Conservation (phyloP, 64 coral and sea anemone species). For the Pocillopora verrucosa region DNA sequence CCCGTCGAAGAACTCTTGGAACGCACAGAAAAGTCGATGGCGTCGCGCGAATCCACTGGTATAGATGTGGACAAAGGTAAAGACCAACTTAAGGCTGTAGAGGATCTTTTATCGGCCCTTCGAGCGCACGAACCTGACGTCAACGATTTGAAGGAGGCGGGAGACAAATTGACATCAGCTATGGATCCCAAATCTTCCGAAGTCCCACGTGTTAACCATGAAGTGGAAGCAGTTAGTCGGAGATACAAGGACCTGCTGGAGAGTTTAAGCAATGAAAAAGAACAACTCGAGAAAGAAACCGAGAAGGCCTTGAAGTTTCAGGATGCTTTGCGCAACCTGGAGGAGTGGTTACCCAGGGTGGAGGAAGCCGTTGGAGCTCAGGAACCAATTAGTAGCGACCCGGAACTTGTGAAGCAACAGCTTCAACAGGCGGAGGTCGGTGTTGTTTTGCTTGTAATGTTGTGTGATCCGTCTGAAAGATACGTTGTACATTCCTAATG, state of each 20-base stretch:
- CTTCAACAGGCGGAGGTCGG: conserved; percentile 87
- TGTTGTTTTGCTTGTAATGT: background rate
- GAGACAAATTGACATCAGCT: conserved; percentile 46
- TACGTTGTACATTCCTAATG: too few species aligned
- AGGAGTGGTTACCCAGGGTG: conserved; percentile 78
- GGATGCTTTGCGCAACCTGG: conserved; percentile 69
- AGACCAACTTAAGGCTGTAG: conserved; percentile 51
- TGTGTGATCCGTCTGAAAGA: background rate
- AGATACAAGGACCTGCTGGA: conserved; percentile 67
- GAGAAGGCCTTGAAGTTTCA: conserved; percentile 81
- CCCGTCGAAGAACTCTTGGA: conserved; percentile 70
- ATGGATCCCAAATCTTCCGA: conserved; percentile 74
- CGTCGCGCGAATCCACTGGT: conserved; percentile 57
- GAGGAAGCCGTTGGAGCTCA: conserved; percentile 73
- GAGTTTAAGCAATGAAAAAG: conserved; percentile 53
- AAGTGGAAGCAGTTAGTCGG: conserved; percentile 46
- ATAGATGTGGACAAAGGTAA: conserved; percentile 70
- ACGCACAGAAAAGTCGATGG: conserved; percentile 68
- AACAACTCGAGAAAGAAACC: conserved; percentile 71
- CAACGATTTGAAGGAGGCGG: conserved; percentile 40
- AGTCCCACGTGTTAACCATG: conserved; percentile 59
- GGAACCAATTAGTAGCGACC: conserved; percentile 87
- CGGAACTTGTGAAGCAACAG: conserved; percentile 77
- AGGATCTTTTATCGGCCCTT: conserved; percentile 55
- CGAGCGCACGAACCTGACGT: conserved; percentile 65